Evolutionary conservation across 2,888 invertebrate species (phyloP).

Genomic region (Megalurothrips usitatus): DNA sequence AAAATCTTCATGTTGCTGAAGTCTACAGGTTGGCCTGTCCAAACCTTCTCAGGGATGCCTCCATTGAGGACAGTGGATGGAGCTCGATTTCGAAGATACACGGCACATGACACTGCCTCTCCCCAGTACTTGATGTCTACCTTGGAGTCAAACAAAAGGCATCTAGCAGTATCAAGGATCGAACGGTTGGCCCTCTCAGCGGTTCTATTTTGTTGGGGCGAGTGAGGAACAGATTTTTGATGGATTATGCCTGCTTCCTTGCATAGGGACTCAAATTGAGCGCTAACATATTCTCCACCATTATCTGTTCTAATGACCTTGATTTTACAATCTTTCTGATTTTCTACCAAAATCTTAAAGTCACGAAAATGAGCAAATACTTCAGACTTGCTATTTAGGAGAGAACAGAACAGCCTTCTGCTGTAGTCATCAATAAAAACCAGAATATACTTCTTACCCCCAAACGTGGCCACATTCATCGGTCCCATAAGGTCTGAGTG

Average conservation of each 20-base stretch:
- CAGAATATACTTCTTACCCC: not conserved
- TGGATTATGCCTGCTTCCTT: no score
- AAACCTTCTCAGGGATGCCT: not conserved
- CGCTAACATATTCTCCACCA: no score
- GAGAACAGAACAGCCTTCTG: not conserved
- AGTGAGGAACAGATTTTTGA: no score
- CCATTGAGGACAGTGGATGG: not conserved
- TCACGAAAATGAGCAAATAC: not conserved
- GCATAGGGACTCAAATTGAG: no score
- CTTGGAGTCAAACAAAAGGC: slow-evolving; percentile 33
- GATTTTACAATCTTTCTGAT: not conserved
- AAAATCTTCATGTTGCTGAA: slow-evolving; percentile 12
- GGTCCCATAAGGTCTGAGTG: not conserved
- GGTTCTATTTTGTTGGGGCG: no score
- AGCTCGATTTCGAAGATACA: slow-evolving; percentile 15
- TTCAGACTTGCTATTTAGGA: not conserved
- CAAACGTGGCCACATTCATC: not conserved
- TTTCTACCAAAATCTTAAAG: not conserved
- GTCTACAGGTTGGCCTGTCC: slow-evolving; percentile 8
- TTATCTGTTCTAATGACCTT: no score
- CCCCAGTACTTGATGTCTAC: slow-evolving; percentile 43
- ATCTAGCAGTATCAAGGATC: not conserved
- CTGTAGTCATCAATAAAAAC: not conserved
- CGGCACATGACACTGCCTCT: slow-evolving; percentile 37
- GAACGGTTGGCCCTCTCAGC: not conserved